Evolutionary conservation across 30 jellyfish, hydroid and myxozoan genomes (phyloP), one percentile per base, ranked within the genome.

Genomic region (Morbakka virulenta): DNA sequence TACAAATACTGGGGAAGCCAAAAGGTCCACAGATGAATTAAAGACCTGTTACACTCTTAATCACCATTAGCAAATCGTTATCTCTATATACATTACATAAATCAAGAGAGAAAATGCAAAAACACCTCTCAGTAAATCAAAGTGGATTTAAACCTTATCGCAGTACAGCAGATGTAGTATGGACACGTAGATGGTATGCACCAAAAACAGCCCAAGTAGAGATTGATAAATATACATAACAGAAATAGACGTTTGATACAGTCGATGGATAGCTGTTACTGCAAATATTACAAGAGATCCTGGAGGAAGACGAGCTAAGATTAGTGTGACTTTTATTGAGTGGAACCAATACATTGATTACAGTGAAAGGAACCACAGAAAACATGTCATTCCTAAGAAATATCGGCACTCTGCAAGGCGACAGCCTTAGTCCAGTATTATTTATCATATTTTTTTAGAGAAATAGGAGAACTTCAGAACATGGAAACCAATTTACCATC

Each of bases 161-260:
- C 23, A 73, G 63, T 61, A 73, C 85, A 73, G 33, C 85, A 13
- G 80, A 73, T 57, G 35, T 49, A 48, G 76, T 73, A 73, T 73
- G 77, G 85, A 57, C 77, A 23, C 85, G 57, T 64, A 73, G 85
- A 33, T 73, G 85, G 85, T 48, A 48, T 32, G 76, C 77, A 48
- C 62, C 76, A 57, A 73, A 48, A 73, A 33, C 77, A 48, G 78
- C 50, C 1, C 28, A 28, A 57, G 31, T 52, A 48, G 76, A 73
- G 57, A 73, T 73, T 0, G 62, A 75, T 21, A n/a, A n/a, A 75
- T 75, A 62, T 65, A 26, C 24, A 75, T 75, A 75, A 75, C 77
- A 62, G 67, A 77, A 51, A 75, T 75, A n/a, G 86, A 75, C 65
- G 36, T 75, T 75, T 75, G 86, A 75, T 53, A 52, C 77, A 52